A percentile compares a stretch with the other conserved stretches of the same genome.
Evolutionary conservation across 2,113 vertebrate species (phyloP).

Genomic region (Sciurus niger): DNA sequence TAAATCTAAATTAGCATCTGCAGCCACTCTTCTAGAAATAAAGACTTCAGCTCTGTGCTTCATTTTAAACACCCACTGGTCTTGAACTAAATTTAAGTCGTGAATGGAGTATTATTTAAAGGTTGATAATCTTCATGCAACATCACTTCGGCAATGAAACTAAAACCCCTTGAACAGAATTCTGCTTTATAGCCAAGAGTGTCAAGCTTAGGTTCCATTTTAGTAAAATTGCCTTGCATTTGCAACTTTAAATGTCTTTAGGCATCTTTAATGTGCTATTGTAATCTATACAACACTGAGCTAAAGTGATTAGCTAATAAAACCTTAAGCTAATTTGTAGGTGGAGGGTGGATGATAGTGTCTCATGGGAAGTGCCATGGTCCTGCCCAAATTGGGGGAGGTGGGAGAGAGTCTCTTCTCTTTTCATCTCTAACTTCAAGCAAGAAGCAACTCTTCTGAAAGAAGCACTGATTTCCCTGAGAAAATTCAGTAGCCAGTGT

Average conservation of each 20-base stretch:
- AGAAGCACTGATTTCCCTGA: background rate
- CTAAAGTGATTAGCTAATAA: background rate
- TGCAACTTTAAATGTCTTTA: background rate
- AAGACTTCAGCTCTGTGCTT: background rate
- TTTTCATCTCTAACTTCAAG: background rate
- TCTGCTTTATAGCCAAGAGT: background rate
- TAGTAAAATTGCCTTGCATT: slow-evolving; percentile 36
- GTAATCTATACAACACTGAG: background rate
- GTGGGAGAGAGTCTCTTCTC: background rate
- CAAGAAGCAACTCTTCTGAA: background rate
- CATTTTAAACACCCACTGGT: slow-evolving; percentile 46
- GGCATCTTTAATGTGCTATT: background rate
- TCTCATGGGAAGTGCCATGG: background rate
- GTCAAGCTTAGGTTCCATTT: background rate
- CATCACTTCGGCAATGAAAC: slow-evolving; percentile 50
- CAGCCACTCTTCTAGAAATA: slow-evolving; percentile 32
- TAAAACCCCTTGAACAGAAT: slow-evolving; percentile 42
- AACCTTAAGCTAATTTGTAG: background rate
- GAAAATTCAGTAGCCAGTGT: background rate
- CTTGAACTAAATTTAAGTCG: slow-evolving; percentile 60
- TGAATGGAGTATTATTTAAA: slow-evolving; percentile 60
- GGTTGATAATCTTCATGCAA: background rate
- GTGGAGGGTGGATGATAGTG: rapidly evolving
- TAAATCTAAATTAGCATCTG: slow-evolving; percentile 71
- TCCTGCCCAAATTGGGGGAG: background rate